These are phyloP conservation scores for Lamprotornis superbus DNA, from an alignment of 2,113 vertebrate species.

Conservation along the genomic window DNA sequence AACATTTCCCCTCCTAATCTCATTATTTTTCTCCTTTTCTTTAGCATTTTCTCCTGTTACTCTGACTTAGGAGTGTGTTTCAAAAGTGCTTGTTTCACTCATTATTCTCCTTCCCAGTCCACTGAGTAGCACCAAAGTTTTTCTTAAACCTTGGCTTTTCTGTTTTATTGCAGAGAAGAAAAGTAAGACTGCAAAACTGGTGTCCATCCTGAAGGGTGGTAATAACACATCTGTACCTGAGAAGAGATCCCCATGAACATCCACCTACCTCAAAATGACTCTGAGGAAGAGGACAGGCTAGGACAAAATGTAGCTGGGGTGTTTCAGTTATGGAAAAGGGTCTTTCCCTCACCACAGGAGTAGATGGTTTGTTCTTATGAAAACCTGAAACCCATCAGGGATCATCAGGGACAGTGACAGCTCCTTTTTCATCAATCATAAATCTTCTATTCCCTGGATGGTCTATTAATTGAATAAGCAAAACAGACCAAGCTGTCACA, in stretches of 20 bases:
- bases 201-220: background rate
- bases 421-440: background rate
- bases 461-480: background rate
- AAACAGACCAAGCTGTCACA: background rate
- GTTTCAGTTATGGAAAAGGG: background rate
- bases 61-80: background rate
- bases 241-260: background rate
- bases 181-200: background rate
- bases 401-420: background rate
- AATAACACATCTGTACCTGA: background rate
- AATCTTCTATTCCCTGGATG: background rate
- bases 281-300: background rate
- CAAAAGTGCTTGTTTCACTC: background rate
- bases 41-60: background rate
- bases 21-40: background rate
- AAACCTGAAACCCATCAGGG: background rate
- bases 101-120: background rate
- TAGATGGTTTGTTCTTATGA: background rate
- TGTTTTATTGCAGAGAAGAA: background rate
- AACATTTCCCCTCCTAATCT: background rate
- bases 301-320: background rate
- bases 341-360: background rate
- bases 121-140: background rate
- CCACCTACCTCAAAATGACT: background rate
- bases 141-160: background rate